Base-by-base conservation (phyloP, 2,888 invertebrate species). In the Euphydryas editha region DNA sequence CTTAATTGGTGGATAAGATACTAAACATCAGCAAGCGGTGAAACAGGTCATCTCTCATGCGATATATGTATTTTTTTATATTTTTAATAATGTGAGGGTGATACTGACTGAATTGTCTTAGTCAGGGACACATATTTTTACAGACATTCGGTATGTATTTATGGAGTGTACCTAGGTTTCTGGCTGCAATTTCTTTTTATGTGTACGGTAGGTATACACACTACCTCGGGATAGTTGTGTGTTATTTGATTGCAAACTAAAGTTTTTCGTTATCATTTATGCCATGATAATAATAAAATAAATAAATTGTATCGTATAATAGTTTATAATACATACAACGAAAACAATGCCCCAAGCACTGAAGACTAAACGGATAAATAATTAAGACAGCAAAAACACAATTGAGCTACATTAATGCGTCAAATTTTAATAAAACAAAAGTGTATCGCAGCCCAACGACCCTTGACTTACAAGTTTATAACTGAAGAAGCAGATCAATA, bases 401-500 rank as follows among this genome's bases (percentile, higher is more conserved):
- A 55, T 39, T 24, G 17, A 61, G 54, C 54, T 47, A 15, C 20
- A 57, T 65, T 61, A 61, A 61, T 49, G 46, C 60, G 61, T 65
- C 44, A 59, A 47, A 59, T 59, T 65, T 65, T 59, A 59, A 59
- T 65, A 68, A 65, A 62, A 62, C 68, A 62, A 65, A 68, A 59
- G 56, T 55, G 61, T 62, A 51, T 59, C 60, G 51, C 37, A 56
- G 49, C 47, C 56, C 54, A 20, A 21, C 58, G 68, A 67, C 70
- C 67, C 68, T 56, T 30, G 68, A 59, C 65, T 65, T 60, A 65
- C 62, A 57, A 61, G 67, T 70, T 67, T 59, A 61, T 64, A 67
- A 59, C 55, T 60, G 30, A 75, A 73, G 71, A 71, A 72, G 73
- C 77, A 81, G 84, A 85, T 88, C 88, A 78, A 87, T 86, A 83